Percentiles rank a stretch among this genome's conserved stretches.
phyloP scores from a whole-genome alignment of 2,797 vertebrate species.

The Columba guinea region DNA sequence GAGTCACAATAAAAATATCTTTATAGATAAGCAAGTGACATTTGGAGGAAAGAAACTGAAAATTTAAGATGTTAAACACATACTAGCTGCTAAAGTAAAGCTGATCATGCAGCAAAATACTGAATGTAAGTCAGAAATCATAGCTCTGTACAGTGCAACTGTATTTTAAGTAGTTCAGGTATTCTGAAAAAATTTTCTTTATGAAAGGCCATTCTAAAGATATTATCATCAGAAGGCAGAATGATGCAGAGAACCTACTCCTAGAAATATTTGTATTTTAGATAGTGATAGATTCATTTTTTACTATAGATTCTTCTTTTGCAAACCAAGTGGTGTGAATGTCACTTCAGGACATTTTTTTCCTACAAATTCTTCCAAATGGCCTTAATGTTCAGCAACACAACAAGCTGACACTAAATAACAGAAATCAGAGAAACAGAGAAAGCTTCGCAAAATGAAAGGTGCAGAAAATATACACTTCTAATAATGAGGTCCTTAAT shows the following conservation, averaged over 20 bases:
- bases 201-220: background rate
- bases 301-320: background rate
- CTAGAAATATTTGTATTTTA: background rate
- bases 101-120: background rate
- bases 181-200: background rate
- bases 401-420: background rate
- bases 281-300: background rate
- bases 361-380: background rate
- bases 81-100: background rate
- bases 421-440: background rate
- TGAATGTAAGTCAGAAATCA: background rate
- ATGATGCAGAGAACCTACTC: background rate
- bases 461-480: background rate
- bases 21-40: background rate
- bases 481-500: background rate
- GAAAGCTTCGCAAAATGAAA: background rate
- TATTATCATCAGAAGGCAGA: background rate
- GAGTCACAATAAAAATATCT: background rate
- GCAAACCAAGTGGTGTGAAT: background rate
- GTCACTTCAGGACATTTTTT: background rate
- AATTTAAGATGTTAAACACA: background rate
- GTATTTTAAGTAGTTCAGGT: background rate
- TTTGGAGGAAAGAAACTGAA: background rate
- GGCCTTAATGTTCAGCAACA: background rate
- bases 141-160: background rate